These are phyloP conservation scores for Hydrochoerus hydrochaeris DNA, from an alignment of 2,113 vertebrate genomes.

Conservation along the genomic window DNA sequence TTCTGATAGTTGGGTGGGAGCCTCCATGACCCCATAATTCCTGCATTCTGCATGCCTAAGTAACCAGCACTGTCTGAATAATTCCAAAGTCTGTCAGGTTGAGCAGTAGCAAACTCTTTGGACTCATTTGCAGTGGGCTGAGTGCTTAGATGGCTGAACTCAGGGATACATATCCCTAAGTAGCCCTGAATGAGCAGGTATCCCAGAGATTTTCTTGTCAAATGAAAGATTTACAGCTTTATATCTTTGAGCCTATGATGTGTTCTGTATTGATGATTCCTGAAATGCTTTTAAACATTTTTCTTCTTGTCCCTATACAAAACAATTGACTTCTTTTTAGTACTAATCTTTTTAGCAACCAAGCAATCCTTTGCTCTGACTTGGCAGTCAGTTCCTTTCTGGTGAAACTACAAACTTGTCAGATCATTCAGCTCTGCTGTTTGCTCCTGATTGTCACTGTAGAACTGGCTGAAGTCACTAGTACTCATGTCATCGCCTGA, in stretches of 20 bases:
- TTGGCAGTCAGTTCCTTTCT: neutral
- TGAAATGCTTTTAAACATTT: neutral
- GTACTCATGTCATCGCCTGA: neutral
- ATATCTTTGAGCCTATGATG: neutral
- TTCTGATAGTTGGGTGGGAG: neutral
- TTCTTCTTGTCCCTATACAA: neutral
- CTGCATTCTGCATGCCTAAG: neutral
- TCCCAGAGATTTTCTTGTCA: neutral
- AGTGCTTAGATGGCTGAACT: neutral
- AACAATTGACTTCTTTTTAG: neutral
- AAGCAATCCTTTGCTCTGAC: neutral
- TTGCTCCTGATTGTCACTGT: neutral
- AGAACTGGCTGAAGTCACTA: neutral
- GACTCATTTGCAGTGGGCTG: neutral
- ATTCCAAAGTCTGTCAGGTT: neutral
- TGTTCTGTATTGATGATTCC: neutral
- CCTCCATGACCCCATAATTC: neutral
- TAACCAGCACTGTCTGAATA: neutral
- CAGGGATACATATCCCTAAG: neutral
- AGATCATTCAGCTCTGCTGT: neutral
- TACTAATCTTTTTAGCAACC: neutral
- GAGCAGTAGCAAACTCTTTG: neutral
- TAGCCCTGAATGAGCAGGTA: neutral
- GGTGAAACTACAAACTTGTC: neutral
- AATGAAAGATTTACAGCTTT: neutral